Conservation (phyloP, 2,797 vertebrate species). For the Protosalanx chinensis region DNA sequence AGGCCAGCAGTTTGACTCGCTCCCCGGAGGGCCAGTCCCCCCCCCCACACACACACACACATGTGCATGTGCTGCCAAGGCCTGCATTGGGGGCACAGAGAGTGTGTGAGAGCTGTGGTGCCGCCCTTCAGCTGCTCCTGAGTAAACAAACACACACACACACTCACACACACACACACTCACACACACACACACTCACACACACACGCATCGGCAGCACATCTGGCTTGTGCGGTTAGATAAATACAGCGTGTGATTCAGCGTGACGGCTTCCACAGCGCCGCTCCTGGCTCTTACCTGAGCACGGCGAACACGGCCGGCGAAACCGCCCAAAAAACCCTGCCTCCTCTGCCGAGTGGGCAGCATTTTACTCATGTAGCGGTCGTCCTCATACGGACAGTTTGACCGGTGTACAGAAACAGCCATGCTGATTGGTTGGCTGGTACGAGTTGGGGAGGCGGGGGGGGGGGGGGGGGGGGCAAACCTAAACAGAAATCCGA, state of each 20-base stretch:
- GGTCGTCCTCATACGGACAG: too few relatives aligned
- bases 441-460: neutral
- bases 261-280: neutral
- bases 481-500: too few relatives aligned
- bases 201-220: neutral
- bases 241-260: neutral
- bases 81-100: neutral
- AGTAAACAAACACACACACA: neutral
- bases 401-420: too few relatives aligned
- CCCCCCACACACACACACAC: neutral
- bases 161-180: too few relatives aligned
- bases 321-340: too few relatives aligned
- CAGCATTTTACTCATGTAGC: too few relatives aligned
- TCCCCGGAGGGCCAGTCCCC: slow-evolving; percentile 13
- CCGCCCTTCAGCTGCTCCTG: neutral
- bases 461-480: slow-evolving; percentile 10
- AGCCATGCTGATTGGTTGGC: too few relatives aligned
- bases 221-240: neutral
- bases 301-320: too few relatives aligned
- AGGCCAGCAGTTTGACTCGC: slow-evolving; percentile 30
- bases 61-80: neutral
- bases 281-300: neutral
- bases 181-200: too few relatives aligned
- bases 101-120: neutral
- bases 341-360: too few relatives aligned